These are phyloP conservation scores for Petaurus breviceps DNA, from an alignment of 2,113 vertebrate species.

Conservation along the genomic window DNA sequence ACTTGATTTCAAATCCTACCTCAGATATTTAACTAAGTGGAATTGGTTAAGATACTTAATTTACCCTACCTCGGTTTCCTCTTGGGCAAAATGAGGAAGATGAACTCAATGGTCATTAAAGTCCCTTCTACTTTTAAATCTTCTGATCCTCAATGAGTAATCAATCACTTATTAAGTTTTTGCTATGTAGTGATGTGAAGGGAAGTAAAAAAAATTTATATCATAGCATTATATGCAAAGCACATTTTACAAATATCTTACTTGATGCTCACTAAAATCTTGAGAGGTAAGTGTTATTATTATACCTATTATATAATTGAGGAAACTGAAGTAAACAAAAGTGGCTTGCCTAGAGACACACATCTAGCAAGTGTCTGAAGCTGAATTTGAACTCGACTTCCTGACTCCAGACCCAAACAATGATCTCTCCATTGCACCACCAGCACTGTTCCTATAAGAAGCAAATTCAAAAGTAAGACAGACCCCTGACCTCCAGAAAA, in stretches of 20 bases:
- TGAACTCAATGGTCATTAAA: background rate
- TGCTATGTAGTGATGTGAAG: background rate
- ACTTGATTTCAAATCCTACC: background rate
- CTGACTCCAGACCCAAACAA: background rate
- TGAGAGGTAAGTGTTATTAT: background rate
- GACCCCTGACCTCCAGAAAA: background rate
- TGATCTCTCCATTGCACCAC: background rate
- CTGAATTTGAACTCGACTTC: background rate
- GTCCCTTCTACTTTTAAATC: background rate
- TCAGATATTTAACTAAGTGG: background rate
- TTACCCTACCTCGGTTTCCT: background rate
- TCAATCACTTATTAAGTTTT: background rate
- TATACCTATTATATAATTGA: background rate
- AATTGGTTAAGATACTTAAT: background rate
- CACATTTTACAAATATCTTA: background rate
- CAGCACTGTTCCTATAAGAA: background rate
- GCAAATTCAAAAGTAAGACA: background rate
- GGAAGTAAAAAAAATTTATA: background rate
- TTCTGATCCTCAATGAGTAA: background rate
- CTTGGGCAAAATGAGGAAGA: background rate
- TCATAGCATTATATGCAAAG: background rate
- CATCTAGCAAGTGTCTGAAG: background rate
- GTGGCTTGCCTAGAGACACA: background rate
- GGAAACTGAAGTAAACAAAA: background rate
- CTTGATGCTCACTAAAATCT: background rate